These are phyloP conservation scores for Drosophila pseudotakahashii DNA, from an alignment of 2,888 invertebrate genomes.

Conservation along the genomic window DNA sequence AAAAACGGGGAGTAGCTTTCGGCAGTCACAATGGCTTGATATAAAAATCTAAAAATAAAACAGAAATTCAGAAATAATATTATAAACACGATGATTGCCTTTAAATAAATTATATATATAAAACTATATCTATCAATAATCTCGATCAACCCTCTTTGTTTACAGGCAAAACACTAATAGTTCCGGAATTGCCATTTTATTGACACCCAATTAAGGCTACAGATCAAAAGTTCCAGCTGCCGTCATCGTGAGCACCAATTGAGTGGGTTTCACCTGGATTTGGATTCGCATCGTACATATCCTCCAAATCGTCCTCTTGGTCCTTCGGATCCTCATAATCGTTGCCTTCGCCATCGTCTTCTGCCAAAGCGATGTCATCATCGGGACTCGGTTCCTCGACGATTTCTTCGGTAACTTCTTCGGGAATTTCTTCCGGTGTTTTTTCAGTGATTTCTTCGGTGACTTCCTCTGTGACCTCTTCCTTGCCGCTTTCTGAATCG, in stretches of 20 bases:
- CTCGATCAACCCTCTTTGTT: background rate
- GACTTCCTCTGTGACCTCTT: background rate
- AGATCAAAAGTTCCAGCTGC: background rate
- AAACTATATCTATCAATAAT: too few relatives aligned
- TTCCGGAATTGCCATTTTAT: slow-evolving; percentile 2
- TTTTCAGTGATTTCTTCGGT: too few relatives aligned
- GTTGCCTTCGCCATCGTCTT: slow-evolving; percentile 1
- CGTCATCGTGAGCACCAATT: background rate
- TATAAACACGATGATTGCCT: too few relatives aligned
- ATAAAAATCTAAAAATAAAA: too few relatives aligned
- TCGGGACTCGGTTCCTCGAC: background rate
- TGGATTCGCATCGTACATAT: background rate
- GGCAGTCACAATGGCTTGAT: too few relatives aligned
- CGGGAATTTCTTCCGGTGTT: too few relatives aligned
- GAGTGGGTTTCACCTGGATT: background rate
- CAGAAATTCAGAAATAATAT: too few relatives aligned
- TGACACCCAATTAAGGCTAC: background rate
- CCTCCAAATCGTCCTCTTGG: background rate
- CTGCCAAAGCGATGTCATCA: background rate
- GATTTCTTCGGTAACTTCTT: background rate
- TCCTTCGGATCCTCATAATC: background rate
- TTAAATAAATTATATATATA: too few relatives aligned
- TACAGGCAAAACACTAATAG: background rate
- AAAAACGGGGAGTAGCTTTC: too few relatives aligned
- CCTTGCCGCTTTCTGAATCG: background rate